Evolutionary conservation across 92 coral and sea anemone species (phyloP).

Genomic region (Phenganax subtilis): DNA sequence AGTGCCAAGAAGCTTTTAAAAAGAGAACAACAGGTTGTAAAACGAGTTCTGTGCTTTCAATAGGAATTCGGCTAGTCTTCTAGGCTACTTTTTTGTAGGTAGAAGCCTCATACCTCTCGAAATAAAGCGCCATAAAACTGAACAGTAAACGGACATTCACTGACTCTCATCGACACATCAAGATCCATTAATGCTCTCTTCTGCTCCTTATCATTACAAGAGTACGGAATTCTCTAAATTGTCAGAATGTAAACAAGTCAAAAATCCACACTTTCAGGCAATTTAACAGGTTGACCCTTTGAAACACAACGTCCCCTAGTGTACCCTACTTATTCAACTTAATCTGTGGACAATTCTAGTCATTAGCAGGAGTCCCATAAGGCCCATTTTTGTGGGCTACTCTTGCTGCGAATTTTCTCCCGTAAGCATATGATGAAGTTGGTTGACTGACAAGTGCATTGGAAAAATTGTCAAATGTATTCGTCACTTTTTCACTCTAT

Average conservation of each 20-base stretch:
- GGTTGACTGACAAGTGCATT: no score
- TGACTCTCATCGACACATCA: constrained; percentile 95
- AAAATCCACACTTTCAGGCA: no score
- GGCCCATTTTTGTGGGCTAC: no score
- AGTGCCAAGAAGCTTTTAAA: no score
- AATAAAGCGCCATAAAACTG: constrained; percentile 97
- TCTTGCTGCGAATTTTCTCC: no score
- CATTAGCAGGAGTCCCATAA: no score
- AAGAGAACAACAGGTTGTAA: no score
- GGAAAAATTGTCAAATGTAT: no score
- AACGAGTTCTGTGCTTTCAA: background rate
- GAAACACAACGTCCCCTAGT: background rate
- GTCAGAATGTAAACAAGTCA: background rate
- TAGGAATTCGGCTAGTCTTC: background rate
- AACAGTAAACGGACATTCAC: constrained; percentile 89
- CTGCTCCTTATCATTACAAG: constrained; percentile 79
- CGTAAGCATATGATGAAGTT: no score
- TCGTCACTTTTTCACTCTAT: no score
- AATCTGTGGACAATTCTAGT: background rate
- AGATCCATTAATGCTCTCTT: constrained; percentile 89
- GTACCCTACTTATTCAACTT: no score
- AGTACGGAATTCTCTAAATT: constrained; percentile 75
- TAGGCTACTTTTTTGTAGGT: background rate
- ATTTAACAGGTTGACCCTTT: background rate
- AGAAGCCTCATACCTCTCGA: constrained; percentile 68